A percentile compares a stretch with the other conserved stretches of the same genome.
Evolutionary conservation across 2,113 vertebrate species (phyloP).

Genomic region (Strigops habroptila): DNA sequence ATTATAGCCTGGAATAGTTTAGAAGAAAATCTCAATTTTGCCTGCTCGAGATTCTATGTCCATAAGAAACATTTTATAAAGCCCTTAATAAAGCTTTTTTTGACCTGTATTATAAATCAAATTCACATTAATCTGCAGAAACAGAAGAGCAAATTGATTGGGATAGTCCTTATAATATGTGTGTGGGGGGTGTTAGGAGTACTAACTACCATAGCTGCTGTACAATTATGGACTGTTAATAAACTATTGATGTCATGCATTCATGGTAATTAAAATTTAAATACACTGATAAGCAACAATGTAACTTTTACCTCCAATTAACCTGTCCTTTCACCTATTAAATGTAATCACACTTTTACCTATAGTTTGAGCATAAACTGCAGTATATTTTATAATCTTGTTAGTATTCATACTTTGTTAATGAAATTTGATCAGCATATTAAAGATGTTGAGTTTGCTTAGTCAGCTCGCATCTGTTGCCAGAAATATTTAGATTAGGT

Average conservation of each 20-base stretch:
- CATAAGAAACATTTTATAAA: background rate
- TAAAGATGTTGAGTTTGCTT: constrained; percentile 10
- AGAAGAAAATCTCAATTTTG: background rate
- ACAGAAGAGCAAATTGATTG: background rate
- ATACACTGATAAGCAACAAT: background rate
- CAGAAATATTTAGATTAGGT: constrained; percentile 58
- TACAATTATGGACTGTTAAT: background rate
- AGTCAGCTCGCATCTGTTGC: constrained; percentile 34
- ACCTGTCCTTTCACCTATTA: constrained; percentile 22
- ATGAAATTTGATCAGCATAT: constrained; percentile 40
- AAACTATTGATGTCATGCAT: background rate
- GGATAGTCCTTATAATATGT: background rate
- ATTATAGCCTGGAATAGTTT: background rate
- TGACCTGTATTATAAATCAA: background rate
- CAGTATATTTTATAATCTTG: constrained; percentile 14
- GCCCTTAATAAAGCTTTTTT: background rate
- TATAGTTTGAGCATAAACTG: background rate
- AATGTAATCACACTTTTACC: background rate
- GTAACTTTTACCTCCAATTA: constrained; percentile 7
- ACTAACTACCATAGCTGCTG: background rate
- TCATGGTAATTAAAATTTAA: background rate
- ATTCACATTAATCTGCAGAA: background rate
- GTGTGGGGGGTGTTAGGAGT: fast-evolving
- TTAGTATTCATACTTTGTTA: constrained; percentile 52
- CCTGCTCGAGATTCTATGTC: background rate